Percentiles rank a stretch among this genome's conserved stretches.
These are phyloP conservation scores for Aproaerema taeniolella DNA, from an alignment of 2,888 invertebrate genomes.

Conservation along the genomic window DNA sequence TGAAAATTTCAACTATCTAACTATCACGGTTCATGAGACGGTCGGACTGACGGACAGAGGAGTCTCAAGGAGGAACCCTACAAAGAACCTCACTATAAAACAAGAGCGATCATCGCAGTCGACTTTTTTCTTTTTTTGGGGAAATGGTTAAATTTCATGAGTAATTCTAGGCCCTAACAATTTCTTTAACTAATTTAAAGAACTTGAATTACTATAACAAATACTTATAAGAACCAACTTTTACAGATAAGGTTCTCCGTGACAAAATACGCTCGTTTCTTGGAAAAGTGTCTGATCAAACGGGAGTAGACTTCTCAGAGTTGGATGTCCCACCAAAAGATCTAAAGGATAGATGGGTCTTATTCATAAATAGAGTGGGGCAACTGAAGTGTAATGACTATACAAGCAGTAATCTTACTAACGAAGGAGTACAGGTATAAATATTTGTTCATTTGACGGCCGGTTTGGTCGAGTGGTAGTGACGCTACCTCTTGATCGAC, in stretches of 20 bases:
- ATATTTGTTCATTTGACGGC: too few species aligned
- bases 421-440: constrained; percentile 50
- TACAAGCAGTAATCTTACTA: constrained; percentile 36
- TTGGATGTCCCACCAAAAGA: background rate
- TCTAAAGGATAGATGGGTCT: background rate
- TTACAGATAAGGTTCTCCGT: constrained; percentile 1
- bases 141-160: too few species aligned
- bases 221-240: background rate
- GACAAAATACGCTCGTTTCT: background rate
- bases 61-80: too few species aligned
- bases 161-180: too few species aligned
- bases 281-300: background rate
- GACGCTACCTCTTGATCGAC: too few species aligned
- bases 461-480: too few species aligned
- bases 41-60: too few species aligned
- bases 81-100: too few species aligned
- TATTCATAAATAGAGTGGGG: constrained; percentile 41
- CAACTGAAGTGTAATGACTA: constrained; percentile 44
- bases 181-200: background rate
- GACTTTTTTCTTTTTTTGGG: too few species aligned
- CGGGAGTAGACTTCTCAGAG: constrained; percentile 2
- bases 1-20: too few species aligned
- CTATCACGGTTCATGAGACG: too few species aligned
- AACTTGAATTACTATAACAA: background rate
- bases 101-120: too few species aligned